These are phyloP conservation scores for Lepidostoma basale DNA, from an alignment of 1,140 invertebrate species.

Conservation along the genomic window DNA sequence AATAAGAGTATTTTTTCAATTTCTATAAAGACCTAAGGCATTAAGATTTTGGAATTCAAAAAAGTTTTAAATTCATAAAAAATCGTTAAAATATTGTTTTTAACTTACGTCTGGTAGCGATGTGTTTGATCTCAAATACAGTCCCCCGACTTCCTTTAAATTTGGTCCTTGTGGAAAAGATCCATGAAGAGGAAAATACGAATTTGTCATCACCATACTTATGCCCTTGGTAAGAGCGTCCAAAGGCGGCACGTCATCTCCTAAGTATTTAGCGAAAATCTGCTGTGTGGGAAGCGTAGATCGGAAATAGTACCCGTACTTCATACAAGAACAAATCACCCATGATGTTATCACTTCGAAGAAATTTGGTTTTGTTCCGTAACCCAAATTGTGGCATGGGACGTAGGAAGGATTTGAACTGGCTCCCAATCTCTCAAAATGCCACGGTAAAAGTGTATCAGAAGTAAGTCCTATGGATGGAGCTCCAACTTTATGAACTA, in stretches of 20 bases:
- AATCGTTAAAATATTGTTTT: conserved; percentile 13
- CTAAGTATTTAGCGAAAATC: conserved; percentile 51
- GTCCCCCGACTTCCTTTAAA: conserved; percentile 65
- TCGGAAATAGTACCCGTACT: conserved; percentile 41
- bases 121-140: conserved; percentile 52
- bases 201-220: conserved; percentile 63
- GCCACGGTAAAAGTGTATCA: conserved; percentile 45
- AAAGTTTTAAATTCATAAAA: no score
- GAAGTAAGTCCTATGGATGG: conserved; percentile 47
- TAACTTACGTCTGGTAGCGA: conserved; percentile 38
- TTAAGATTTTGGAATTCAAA: not conserved
- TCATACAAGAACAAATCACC: conserved; percentile 20
- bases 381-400: conserved; percentile 40
- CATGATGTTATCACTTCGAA: conserved; percentile 46
- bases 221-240: conserved; percentile 56
- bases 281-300: conserved; percentile 28
- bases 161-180: conserved; percentile 57
- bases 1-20: no score
- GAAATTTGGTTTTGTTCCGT: conserved; percentile 38
- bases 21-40: no score
- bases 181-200: conserved; percentile 61
- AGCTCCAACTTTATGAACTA: conserved; percentile 46
- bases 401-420: conserved; percentile 47
- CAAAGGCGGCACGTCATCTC: conserved; percentile 50
- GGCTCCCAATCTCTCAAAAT: conserved; percentile 43